Percentiles rank a stretch among this genome's conserved stretches.
These are phyloP conservation scores for Epizoanthus ramosus DNA, from an alignment of 92 coral and sea anemone species.

Conservation along the genomic window DNA sequence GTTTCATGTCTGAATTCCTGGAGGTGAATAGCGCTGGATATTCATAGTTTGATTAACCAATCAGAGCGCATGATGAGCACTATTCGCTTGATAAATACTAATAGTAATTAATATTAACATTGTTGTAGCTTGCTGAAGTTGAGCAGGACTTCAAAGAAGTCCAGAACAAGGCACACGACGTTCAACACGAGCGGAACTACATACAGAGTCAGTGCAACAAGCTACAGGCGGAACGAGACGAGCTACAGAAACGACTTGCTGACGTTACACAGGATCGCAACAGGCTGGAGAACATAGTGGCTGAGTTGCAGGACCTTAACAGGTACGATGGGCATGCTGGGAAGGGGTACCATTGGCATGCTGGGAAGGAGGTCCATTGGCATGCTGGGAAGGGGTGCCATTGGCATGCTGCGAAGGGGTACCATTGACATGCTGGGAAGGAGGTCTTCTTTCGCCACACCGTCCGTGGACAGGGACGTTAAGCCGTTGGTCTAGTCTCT, in stretches of 20 bases:
- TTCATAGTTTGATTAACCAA: no score
- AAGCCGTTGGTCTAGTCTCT: no score
- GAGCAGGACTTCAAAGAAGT: slow-evolving; percentile 81
- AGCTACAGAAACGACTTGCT: slow-evolving; percentile 72
- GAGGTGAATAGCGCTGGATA: no score
- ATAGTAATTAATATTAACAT: no score
- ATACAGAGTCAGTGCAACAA: slow-evolving; percentile 84
- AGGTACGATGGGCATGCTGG: slow-evolving; percentile 56
- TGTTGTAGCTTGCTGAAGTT: slow-evolving; percentile 69
- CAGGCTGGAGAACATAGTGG: slow-evolving; percentile 78
- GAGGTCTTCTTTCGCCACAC: no score
- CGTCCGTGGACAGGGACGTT: no score
- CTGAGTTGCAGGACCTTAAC: slow-evolving; percentile 88
- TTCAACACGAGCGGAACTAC: slow-evolving; percentile 87
- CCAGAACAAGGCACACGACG: slow-evolving; percentile 80
- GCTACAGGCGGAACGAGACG: slow-evolving; percentile 77
- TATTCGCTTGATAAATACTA: no score
- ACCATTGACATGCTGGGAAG: no score
- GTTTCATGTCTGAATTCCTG: no score
- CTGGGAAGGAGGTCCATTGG: no score
- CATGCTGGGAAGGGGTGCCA: no score
- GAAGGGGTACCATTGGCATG: background rate
- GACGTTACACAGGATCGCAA: slow-evolving; percentile 88
- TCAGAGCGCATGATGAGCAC: no score
- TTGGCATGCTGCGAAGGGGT: background rate